A percentile compares a stretch with the other conserved stretches of the same genome.
These are phyloP conservation scores for Protonibea diacanthus DNA, from an alignment of 2,797 vertebrate species.

Conservation along the genomic window DNA sequence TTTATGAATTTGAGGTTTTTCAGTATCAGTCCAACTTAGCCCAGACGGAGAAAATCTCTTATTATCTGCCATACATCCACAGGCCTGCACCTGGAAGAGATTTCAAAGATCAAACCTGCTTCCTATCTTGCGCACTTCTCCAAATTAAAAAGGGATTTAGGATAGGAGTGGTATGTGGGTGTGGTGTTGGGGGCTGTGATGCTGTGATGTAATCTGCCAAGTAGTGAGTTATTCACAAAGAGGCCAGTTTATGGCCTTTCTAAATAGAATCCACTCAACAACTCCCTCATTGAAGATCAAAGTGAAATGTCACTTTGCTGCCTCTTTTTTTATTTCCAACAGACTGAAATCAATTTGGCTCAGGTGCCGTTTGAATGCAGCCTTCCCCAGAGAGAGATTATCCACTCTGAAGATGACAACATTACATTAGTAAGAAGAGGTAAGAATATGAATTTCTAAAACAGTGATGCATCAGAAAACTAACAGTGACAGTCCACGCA, in stretches of 20 bases:
- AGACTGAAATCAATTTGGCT: constrained; percentile 35
- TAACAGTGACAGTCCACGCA: not conserved
- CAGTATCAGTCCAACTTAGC: not conserved
- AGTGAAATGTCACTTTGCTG: constrained; percentile 14
- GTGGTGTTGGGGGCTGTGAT: not conserved
- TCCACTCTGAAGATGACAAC: constrained; percentile 8
- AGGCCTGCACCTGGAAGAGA: not conserved
- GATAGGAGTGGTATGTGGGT: not conserved
- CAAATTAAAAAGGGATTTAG: constrained; percentile 18
- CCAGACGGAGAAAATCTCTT: not conserved
- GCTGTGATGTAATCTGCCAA: not conserved
- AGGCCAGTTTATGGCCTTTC: constrained; percentile 11
- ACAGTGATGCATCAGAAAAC: not conserved
- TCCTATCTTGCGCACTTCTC: constrained; percentile 4
- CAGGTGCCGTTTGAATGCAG: constrained; percentile 17
- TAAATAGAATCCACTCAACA: constrained; percentile 12
- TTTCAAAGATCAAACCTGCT: not conserved
- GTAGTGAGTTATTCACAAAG: constrained; percentile 7
- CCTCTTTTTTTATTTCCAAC: constrained; percentile 1
- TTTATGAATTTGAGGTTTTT: not conserved
- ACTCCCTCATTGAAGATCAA: not conserved
- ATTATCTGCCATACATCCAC: not conserved
- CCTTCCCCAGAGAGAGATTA: constrained; percentile 6
- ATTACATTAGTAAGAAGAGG: constrained; percentile 8
- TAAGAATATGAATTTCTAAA: not conserved